Evolutionary conservation across 2,113 vertebrate species (phyloP).

Genomic region (Thermophis baileyi): DNA sequence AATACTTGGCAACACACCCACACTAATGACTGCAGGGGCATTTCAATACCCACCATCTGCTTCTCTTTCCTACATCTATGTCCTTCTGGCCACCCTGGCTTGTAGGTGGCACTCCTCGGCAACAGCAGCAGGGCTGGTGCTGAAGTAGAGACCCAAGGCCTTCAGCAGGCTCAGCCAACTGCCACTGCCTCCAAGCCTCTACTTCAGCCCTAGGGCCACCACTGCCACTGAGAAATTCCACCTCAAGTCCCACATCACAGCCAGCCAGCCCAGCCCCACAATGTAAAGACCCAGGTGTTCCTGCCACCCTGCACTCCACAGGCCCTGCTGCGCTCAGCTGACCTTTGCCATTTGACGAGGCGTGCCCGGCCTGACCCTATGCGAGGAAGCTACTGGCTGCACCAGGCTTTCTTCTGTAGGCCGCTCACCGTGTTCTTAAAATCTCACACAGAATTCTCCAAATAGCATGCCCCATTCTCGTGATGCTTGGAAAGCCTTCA

Average conservation of each 20-base stretch:
- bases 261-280: not conserved
- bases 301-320: not conserved
- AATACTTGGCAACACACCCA: not conserved
- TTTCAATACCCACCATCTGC: not conserved
- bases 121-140: not conserved
- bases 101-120: not conserved
- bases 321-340: not conserved
- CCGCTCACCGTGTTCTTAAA: not conserved
- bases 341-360: not conserved
- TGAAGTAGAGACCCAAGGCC: not conserved
- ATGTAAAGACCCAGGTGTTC: not conserved
- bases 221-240: not conserved
- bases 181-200: not conserved
- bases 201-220: not conserved
- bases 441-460: not conserved
- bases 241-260: not conserved
- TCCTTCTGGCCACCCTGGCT: not conserved
- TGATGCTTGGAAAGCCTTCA: too few species aligned
- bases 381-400: not conserved
- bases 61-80: not conserved
- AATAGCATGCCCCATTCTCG: not conserved
- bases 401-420: not conserved
- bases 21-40: not conserved
- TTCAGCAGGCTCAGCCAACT: not conserved
- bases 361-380: not conserved